phyloP scores from a whole-genome alignment of 2,113 vertebrate genomes.

The Austrofundulus limnaeus region DNA sequence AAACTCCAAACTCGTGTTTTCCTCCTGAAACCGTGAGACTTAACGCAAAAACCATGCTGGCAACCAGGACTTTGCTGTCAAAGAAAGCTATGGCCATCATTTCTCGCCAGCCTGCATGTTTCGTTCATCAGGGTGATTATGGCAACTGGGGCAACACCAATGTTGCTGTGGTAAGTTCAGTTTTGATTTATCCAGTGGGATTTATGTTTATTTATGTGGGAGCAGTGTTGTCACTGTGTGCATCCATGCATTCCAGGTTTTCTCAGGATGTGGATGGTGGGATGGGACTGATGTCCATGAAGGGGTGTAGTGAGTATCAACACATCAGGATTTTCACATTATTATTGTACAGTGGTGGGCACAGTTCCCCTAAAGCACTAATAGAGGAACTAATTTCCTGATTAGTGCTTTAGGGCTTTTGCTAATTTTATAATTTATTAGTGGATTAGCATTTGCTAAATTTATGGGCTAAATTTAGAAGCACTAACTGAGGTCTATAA shows the following conservation, averaged over 20 bases:
- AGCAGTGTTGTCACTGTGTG: background rate
- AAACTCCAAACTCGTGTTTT: constrained; percentile 1
- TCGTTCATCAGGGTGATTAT: constrained; percentile 72
- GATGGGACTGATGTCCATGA: constrained; percentile 79
- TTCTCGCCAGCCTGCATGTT: constrained; percentile 69
- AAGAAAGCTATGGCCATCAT: constrained; percentile 64
- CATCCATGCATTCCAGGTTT: constrained; percentile 64
- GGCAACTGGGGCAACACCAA: constrained; percentile 79
- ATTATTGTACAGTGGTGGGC: background rate
- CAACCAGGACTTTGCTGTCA: constrained; percentile 66
- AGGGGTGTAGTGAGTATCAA: constrained; percentile 75
- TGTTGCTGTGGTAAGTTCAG: constrained; percentile 75
- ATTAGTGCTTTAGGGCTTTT: too few species aligned
- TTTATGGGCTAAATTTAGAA: too few species aligned
- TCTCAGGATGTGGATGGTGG: constrained; percentile 80
- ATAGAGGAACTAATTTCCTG: too few species aligned
- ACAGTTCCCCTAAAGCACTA: too few species aligned
- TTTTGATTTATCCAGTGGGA: too few species aligned
- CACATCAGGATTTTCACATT: background rate
- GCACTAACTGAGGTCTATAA: too few species aligned
- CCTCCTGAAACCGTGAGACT: constrained; percentile 6
- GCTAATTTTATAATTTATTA: too few species aligned
- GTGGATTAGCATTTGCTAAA: too few species aligned
- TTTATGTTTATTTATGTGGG: too few species aligned
- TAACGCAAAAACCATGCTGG: constrained; percentile 60